These are phyloP conservation scores for Dexiosoma caninum DNA, from an alignment of 2,888 invertebrate species.

Conservation along the genomic window DNA sequence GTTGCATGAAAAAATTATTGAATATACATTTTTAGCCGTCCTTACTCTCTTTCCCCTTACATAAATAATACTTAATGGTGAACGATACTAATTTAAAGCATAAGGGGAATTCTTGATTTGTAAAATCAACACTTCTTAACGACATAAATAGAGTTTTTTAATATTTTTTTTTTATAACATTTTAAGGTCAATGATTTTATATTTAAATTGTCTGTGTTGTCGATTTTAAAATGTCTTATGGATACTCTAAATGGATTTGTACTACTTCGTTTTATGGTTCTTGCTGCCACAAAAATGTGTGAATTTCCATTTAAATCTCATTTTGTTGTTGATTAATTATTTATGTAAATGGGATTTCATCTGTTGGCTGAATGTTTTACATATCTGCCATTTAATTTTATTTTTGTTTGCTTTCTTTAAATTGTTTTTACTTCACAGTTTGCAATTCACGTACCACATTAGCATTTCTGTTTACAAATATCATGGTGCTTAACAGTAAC, in stretches of 20 bases:
- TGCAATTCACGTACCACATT: background rate
- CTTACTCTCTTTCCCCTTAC: too few species aligned
- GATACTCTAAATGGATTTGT: background rate
- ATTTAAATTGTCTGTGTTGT: background rate
- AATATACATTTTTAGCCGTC: too few species aligned
- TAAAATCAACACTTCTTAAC: too few species aligned
- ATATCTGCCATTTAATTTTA: background rate
- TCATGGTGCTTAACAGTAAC: constrained; percentile 4
- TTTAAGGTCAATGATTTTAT: constrained; percentile 1
- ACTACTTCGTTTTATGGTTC: background rate
- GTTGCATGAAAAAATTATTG: too few species aligned
- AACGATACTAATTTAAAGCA: too few species aligned
- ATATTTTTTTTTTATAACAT: background rate
- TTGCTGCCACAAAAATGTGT: constrained; percentile 5
- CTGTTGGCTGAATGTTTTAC: background rate
- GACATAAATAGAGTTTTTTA: too few species aligned
- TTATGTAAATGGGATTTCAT: constrained; percentile 34
- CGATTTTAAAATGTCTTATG: background rate
- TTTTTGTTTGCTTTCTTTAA: background rate
- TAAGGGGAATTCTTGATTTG: too few species aligned
- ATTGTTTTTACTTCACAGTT: too few species aligned
- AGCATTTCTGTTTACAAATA: constrained; percentile 6
- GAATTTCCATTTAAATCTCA: constrained; percentile 39
- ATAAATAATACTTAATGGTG: too few species aligned
- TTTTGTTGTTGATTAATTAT: constrained; percentile 40